These are phyloP conservation scores for Orthonevra nobilis DNA, from an alignment of 2,888 invertebrate species.

Conservation along the genomic window DNA sequence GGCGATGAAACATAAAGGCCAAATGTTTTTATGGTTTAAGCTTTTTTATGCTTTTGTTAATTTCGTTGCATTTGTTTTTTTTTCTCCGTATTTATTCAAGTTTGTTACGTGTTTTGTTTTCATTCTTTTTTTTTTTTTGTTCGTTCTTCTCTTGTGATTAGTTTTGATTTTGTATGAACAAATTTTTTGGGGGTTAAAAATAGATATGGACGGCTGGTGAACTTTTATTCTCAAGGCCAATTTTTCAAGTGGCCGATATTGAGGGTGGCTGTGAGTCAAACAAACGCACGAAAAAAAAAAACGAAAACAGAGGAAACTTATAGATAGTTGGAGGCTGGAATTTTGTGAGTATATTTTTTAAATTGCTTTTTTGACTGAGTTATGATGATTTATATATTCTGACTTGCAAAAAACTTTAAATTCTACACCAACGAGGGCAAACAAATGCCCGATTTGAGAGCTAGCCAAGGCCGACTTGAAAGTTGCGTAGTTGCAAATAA, in stretches of 20 bases:
- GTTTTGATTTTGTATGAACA: conserved; percentile 36
- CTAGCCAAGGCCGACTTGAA: no score
- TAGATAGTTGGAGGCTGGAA: background rate
- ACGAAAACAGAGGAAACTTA: no score
- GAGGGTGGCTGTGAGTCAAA: conserved; percentile 11
- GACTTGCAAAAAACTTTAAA: no score
- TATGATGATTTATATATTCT: background rate
- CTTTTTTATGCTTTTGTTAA: conserved; percentile 15
- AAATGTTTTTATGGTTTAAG: conserved; percentile 43
- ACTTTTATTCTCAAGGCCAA: conserved; percentile 52
- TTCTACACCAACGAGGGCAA: background rate
- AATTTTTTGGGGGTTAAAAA: conserved; percentile 40
- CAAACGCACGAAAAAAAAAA: no score
- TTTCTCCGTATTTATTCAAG: background rate
- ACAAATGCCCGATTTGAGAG: no score
- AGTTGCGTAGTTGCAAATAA: conserved; percentile 1
- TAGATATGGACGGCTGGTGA: conserved; percentile 53
- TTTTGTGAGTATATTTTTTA: background rate
- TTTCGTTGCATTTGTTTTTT: conserved; percentile 15
- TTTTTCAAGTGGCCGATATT: conserved; percentile 27
- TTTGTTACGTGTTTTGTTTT: background rate
- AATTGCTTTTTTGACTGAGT: background rate
- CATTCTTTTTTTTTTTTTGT: conserved; percentile 1
- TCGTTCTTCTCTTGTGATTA: conserved; percentile 31
- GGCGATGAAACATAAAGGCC: conserved; percentile 45